phyloP scores from a whole-genome alignment of 2,888 invertebrate genomes.

The Drosophila ezoana region DNA sequence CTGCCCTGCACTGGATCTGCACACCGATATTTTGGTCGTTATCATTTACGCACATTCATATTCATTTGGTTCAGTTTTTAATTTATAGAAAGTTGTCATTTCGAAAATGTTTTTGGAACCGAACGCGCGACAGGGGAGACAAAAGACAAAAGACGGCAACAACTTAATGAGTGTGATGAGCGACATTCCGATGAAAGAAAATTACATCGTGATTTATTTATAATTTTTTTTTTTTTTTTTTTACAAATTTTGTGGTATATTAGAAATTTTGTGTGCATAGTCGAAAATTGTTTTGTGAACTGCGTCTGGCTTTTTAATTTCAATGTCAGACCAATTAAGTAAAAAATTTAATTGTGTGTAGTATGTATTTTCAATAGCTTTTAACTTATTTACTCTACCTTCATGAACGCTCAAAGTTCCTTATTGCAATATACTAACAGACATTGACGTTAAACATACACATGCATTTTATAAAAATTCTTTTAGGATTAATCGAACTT shows the following conservation, averaged over 20 bases:
- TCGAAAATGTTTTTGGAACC: slow-evolving; percentile 48
- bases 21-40: slow-evolving; percentile 46
- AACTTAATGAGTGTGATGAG: slow-evolving; percentile 65
- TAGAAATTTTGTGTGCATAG: slow-evolving; percentile 34
- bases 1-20: slow-evolving; percentile 85
- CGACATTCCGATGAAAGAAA: slow-evolving; percentile 49
- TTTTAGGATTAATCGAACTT: slow-evolving; percentile 6
- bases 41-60: slow-evolving; percentile 33
- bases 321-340: slow-evolving; percentile 8
- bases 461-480: slow-evolving; percentile 11
- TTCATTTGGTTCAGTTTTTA: slow-evolving; percentile 12
- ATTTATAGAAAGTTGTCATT: slow-evolving; percentile 12
- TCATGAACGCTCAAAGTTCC: slow-evolving; percentile 7
- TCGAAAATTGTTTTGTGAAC: slow-evolving; percentile 15
- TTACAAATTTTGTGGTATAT: slow-evolving; percentile 7
- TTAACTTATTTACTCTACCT: background rate
- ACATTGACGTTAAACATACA: slow-evolving; percentile 7
- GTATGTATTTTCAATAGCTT: background rate
- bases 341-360: slow-evolving; percentile 5
- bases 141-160: slow-evolving; percentile 77
- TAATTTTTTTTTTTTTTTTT: background rate
- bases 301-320: background rate
- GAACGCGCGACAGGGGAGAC: slow-evolving; percentile 43
- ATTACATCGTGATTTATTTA: slow-evolving; percentile 6
- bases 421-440: background rate